A percentile compares a stretch with the other conserved stretches of the same genome.
phyloP scores from a whole-genome alignment of 2,888 invertebrate species.

The Lutraria lutraria region DNA sequence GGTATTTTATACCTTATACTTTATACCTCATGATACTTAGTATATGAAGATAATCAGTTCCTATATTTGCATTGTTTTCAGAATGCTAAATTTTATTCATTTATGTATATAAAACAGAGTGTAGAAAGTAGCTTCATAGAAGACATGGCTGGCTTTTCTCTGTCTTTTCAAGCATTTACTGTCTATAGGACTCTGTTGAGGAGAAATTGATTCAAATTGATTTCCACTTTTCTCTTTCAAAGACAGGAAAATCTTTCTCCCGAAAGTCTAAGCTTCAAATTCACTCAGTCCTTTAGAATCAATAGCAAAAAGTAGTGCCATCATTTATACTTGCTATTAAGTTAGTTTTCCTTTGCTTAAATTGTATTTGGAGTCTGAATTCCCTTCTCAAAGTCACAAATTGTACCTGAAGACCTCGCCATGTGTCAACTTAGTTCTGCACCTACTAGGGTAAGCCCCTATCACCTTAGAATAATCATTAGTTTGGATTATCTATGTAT shows the following conservation, averaged over 20 bases:
- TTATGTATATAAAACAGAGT: too few relatives aligned
- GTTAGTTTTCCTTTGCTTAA: not conserved
- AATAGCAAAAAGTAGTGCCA: conserved; percentile 31
- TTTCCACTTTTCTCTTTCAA: conserved; percentile 39
- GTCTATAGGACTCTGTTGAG: conserved; percentile 30
- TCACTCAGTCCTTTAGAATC: conserved; percentile 22
- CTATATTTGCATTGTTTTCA: too few relatives aligned
- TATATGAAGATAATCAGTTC: too few relatives aligned
- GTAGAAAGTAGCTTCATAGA: not conserved
- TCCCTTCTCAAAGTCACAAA: not conserved
- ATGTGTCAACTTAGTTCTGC: not conserved
- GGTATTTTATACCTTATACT: too few relatives aligned
- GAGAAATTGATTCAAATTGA: conserved; percentile 48
- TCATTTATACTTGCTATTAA: conserved; percentile 39
- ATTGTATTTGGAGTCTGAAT: not conserved
- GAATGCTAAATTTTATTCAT: too few relatives aligned
- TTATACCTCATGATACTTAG: too few relatives aligned
- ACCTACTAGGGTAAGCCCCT: not conserved
- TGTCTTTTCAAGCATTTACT: not conserved
- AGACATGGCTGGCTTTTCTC: not conserved
- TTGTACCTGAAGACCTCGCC: not conserved
- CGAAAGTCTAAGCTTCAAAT: conserved; percentile 7
- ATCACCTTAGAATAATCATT: not conserved
- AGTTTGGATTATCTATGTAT: too few relatives aligned
- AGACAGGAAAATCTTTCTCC: conserved; percentile 35